Evolutionary conservation across 37 sponge, comb jelly and placozoan species (phyloP), one percentile per base, ranked within the genome.

Genomic region (Crambe crambe): DNA sequence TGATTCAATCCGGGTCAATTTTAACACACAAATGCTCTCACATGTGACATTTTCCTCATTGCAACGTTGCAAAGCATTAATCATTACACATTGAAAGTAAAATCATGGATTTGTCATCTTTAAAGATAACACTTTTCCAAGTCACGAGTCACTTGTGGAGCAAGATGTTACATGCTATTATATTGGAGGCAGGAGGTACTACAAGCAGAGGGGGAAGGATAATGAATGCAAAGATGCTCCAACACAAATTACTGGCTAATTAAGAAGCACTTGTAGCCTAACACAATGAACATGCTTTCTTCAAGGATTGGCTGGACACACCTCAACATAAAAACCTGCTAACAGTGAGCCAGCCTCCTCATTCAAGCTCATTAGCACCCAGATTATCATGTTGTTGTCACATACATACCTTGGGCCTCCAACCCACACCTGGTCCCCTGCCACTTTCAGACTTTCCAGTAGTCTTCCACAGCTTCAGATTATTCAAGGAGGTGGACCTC

Each of bases 321-420:
- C 12, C 51, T 47, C 6, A 34, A n/a, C n/a, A n/a, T n/a, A n/a
- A 12, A 12, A 47, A 47, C 51, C 10, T 47, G 51, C 51, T 47
- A 47, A 47, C 51, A 47, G 10, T 15, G n/a, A n/a, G n/a, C n/a
- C 51, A 15, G 51, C 12, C 51, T 15, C 51, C 51, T 47, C 6
- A 6, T 15, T 12, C 51, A 6, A 6, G 51, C 51, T 47, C 12
- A 5, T 29, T 29, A 25, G 39, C 74, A 61, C 63, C 25, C 63
- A 61, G 29, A 61, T 27, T 29, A n/a, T 12, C 10, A 47, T 12
- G 12, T 12, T 12, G 12, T 15, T 47, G 51, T 47, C 51, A 47
- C 12, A 6, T n/a, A n/a, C n/a, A 40, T 83, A 74, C 64, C 66
- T 61, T 83, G 30, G 83, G 83, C 40, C 64, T 83, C 83, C 83